These are phyloP conservation scores for Platichthys stellatus DNA, from an alignment of 2,113 vertebrate species.

Conservation along the genomic window DNA sequence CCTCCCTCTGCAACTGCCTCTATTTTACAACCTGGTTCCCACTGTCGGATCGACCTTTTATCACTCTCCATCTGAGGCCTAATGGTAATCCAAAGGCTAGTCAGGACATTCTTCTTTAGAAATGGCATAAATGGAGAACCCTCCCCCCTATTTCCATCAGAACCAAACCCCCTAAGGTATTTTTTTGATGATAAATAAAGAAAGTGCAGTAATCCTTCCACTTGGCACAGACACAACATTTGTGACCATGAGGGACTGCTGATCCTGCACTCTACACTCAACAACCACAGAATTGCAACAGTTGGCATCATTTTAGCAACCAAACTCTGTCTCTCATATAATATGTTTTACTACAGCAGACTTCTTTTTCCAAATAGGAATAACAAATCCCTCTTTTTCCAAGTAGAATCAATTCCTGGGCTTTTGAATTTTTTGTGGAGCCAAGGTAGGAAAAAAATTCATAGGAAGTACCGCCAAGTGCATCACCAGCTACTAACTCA, in stretches of 20 bases:
- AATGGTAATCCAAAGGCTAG: not conserved
- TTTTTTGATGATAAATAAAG: slow-evolving; percentile 7
- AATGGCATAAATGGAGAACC: slow-evolving; percentile 1
- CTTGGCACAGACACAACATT: not conserved
- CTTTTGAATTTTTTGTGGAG: too few species aligned
- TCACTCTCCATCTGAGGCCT: slow-evolving; percentile 2
- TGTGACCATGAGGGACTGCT: not conserved
- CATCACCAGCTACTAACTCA: too few species aligned
- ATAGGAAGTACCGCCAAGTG: too few species aligned
- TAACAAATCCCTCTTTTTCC: too few species aligned
- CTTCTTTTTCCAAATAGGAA: not conserved
- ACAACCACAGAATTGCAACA: not conserved
- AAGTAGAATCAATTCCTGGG: too few species aligned
- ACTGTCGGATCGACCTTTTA: not conserved
- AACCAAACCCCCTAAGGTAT: not conserved
- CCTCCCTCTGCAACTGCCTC: not conserved
- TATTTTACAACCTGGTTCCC: not conserved
- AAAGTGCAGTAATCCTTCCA: not conserved
- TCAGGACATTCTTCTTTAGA: slow-evolving; percentile 20
- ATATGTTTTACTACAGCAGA: not conserved
- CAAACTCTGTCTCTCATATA: too few species aligned
- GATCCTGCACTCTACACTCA: not conserved
- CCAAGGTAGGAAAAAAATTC: too few species aligned
- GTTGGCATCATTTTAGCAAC: not conserved
- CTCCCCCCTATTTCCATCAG: slow-evolving; percentile 1